Base-by-base conservation (phyloP, 2,797 vertebrate genomes). In the Vespertilio murinus region DNA sequence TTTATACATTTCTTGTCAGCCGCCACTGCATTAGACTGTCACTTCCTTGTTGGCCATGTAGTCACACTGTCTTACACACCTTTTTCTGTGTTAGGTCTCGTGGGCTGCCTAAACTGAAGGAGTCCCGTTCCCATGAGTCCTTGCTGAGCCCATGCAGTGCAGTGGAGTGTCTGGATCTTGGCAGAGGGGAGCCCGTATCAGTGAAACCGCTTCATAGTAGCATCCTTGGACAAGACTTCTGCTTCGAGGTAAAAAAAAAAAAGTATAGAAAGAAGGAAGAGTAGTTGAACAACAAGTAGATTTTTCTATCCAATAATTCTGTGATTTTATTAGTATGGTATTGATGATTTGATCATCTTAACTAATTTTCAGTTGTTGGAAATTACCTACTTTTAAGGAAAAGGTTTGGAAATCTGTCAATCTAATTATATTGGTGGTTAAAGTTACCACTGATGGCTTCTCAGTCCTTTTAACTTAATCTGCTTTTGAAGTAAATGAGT, bases 121-220 rank as follows among this genome's bases (percentile, higher is more conserved):
- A 99, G 97, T 99, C 99, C 0, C 98, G 97, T 90, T 99, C 99
- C 90, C 99, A 99, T 95, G 99, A 99, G 97, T 99, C 99, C 52
- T 87, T 99, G 97, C 98, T 99, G 97, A 99, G 98, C 94, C 99
- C 99, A 0, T 98, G 98, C 96, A 99, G 98, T 7, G 98, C 98
- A 0, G 98, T 99, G 82, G 99, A 99, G 97, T 98, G 99, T 82
- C 98, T 99, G 97, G 99, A 99, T 96, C 98, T 99, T 10, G 98
- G 98, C 5, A 98, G 98, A 97, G 99, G 99, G 96, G 99, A 99
- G 69, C 98, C 99, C 5, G 98, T 99, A 25, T 97, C 98, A 35
- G 98, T 99, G 97, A 99, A 99, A 92, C 99, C 99, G 3, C 98
- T 99, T 74, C 99, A 99, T 97, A 99, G 98, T 98, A 99, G 99